phyloP scores from a whole-genome alignment of 2,888 invertebrate genomes.

The Nomada fucata region DNA sequence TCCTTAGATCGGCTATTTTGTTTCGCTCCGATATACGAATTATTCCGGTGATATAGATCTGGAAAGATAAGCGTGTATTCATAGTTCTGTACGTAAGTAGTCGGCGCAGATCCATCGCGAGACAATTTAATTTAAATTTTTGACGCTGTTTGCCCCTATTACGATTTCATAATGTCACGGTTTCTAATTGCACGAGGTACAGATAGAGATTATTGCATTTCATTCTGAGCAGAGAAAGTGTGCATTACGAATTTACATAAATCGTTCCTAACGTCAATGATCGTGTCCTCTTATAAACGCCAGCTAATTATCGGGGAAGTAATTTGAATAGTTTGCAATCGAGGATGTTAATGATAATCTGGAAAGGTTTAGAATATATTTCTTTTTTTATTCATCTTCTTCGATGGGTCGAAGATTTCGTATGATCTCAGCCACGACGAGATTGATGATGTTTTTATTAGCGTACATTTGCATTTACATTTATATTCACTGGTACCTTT shows the following conservation, averaged over 20 bases:
- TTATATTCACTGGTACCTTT: neutral
- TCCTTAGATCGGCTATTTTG: too few relatives aligned
- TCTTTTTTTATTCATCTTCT: slow-evolving; percentile 11
- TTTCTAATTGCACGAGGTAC: neutral
- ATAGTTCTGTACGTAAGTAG: too few relatives aligned
- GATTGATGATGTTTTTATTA: slow-evolving; percentile 25
- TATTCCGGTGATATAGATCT: neutral
- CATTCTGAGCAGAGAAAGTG: neutral
- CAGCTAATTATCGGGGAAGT: neutral
- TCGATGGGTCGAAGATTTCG: neutral
- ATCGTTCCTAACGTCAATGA: neutral
- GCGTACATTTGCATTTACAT: neutral
- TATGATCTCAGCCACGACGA: slow-evolving; percentile 8
- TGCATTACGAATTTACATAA: neutral
- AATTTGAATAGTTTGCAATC: slow-evolving; percentile 2
- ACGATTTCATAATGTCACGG: neutral
- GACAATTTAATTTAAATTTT: too few relatives aligned
- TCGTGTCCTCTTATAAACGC: neutral
- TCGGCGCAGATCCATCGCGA: too few relatives aligned
- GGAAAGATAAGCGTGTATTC: neutral
- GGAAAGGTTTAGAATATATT: neutral
- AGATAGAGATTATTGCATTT: neutral
- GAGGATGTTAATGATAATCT: neutral
- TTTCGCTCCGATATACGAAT: neutral
- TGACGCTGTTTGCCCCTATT: too few relatives aligned